Conservation (phyloP, 2,888 invertebrate species). For the Pseudococcus viburni region DNA sequence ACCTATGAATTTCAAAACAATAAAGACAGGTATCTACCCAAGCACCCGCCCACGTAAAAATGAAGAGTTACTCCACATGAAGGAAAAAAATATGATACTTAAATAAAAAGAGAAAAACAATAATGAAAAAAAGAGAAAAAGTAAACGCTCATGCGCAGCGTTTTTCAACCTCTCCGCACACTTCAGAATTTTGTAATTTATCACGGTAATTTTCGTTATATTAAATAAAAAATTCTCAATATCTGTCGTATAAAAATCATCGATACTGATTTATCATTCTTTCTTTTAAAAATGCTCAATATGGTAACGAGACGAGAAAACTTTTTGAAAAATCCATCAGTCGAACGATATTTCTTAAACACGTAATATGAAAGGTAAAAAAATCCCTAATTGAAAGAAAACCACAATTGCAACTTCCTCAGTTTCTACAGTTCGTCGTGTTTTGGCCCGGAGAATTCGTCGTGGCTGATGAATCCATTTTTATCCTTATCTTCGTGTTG, state of each 20-base stretch:
- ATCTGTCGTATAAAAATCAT: background rate
- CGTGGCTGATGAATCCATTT: slow-evolving; percentile 95
- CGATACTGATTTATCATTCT: background rate
- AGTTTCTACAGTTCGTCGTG: slow-evolving; percentile 91
- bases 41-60: background rate
- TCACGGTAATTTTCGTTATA: background rate
- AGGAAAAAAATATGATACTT: background rate
- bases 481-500: slow-evolving; percentile 97
- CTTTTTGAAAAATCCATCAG: background rate
- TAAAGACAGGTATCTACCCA: too few species aligned
- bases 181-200: background rate
- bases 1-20: too few species aligned
- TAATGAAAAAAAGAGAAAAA: too few species aligned
- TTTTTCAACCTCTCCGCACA: too few species aligned
- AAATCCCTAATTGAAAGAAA: background rate
- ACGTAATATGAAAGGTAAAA: background rate
- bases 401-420: background rate
- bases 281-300: background rate
- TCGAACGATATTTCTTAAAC: background rate
- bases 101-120: too few species aligned
- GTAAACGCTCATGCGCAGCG: too few species aligned
- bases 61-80: background rate
- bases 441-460: slow-evolving; percentile 97
- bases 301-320: background rate
- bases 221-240: background rate